Base-by-base conservation (phyloP, 2,888 invertebrate species). In the Dione juno region DNA sequence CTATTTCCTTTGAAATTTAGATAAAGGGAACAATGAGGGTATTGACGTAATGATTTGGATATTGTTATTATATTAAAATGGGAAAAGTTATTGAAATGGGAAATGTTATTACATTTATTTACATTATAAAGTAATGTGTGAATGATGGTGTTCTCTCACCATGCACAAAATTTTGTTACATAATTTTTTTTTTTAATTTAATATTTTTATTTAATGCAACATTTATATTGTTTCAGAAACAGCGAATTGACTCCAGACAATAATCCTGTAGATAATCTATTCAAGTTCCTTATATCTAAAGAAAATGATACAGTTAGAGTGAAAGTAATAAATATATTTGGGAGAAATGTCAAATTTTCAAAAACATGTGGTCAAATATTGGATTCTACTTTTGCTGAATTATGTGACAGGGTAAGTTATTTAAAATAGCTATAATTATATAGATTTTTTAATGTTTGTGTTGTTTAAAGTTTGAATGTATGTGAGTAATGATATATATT, bases 321-420 rank as follows among this genome's bases (percentile, higher is more conserved):
- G n/a, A 95, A 96, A 81, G 96, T 95, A 0, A 95, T 99, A 69
- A 97, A 96, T 68, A 98, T 99, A 77, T 95, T 97, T 84, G 98
- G 98, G 3, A 94, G 99, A 76, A 96, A 98, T 92, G 96, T 99
- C 0, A 95, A 94, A 7, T 97, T 99, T 85, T 94, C 95, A 0
- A 97, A 95, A 87, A 97, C 98, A 19, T 99, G 99, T 89, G 99
- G 99, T 0, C 95, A 97, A 84, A 95, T 99, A 52, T 92, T 98
- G 74, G 98, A 99, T 87, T 96, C 96, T 41, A 96, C 95, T 1
- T 99, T 99, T 90, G 94, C 95, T 21, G 99, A 99, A 88, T 93
- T 99, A 65, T 99, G 99, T 91, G 96, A 97, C 84, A 94, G 98
- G 86, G 98, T 98, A 94, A 91, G 93, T 87, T 16, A 13, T n/a